Percentiles rank a stretch among this genome's conserved stretches.
These are phyloP conservation scores for Salvator merianae DNA, from an alignment of 2,113 vertebrate species.

Conservation along the genomic window DNA sequence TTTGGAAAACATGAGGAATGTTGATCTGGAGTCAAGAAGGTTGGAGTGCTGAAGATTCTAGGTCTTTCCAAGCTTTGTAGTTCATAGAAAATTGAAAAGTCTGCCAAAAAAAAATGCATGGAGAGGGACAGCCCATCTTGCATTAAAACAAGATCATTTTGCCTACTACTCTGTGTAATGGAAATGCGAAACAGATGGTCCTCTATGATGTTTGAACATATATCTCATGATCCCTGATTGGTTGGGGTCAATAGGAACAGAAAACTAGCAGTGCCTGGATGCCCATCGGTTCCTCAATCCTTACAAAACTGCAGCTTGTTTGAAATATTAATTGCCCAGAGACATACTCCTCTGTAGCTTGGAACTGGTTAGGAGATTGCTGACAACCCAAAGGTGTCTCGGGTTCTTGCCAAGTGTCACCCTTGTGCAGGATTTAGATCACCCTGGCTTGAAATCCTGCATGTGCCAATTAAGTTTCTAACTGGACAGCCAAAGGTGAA, in stretches of 20 bases:
- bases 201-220: background rate
- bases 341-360: too few species aligned
- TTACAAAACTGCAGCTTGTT: background rate
- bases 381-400: too few species aligned
- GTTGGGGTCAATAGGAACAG: background rate
- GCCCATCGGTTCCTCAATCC: background rate
- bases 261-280: background rate
- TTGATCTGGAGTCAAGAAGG: background rate
- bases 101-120: too few species aligned
- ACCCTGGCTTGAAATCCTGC: background rate
- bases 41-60: background rate
- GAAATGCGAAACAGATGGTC: too few species aligned
- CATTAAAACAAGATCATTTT: too few species aligned
- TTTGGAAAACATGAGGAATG: background rate
- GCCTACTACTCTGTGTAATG: too few species aligned
- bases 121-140: too few species aligned
- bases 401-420: background rate
- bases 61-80: background rate
- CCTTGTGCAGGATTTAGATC: background rate
- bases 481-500: conserved; percentile 71
- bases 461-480: conserved; percentile 68
- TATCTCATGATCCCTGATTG: background rate
- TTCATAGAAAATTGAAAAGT: too few species aligned
- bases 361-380: too few species aligned
- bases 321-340: too few species aligned